These are phyloP conservation scores for Illadopsis cleaveri DNA, from an alignment of 2,113 vertebrate species.

Conservation along the genomic window DNA sequence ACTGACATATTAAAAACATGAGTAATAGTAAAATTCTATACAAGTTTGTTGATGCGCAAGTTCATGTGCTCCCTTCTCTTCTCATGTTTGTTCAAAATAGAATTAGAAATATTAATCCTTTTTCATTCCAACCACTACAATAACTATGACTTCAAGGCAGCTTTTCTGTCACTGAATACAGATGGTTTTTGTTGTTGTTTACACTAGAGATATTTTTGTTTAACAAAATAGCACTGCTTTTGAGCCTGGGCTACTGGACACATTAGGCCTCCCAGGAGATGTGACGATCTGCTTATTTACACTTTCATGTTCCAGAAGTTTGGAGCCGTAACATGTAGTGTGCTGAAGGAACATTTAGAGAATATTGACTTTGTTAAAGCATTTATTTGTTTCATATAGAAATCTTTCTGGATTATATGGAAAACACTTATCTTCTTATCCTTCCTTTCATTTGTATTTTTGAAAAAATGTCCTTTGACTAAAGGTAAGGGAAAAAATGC, in stretches of 20 bases:
- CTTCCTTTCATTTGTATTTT: not conserved
- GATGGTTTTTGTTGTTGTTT: accelerated
- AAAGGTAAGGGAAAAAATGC: not conserved
- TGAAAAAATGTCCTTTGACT: not conserved
- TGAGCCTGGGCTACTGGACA: not conserved
- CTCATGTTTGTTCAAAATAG: not conserved
- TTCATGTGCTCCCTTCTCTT: not conserved
- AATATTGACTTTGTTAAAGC: not conserved
- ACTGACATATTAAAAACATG: not conserved
- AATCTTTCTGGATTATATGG: not conserved
- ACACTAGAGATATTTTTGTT: not conserved
- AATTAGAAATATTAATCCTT: not conserved
- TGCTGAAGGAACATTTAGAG: not conserved
- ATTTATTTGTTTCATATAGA: not conserved
- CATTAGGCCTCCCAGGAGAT: not conserved
- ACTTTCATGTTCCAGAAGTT: not conserved
- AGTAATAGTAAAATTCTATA: not conserved
- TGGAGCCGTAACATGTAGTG: not conserved
- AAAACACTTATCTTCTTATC: not conserved
- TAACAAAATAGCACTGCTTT: not conserved
- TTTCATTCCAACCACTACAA: not conserved
- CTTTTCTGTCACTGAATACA: not conserved
- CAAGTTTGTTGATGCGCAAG: not conserved
- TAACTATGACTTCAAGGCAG: not conserved
- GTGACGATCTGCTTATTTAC: not conserved